Base-by-base conservation (phyloP, 2,113 vertebrate genomes). In the Narcine bancroftii region DNA sequence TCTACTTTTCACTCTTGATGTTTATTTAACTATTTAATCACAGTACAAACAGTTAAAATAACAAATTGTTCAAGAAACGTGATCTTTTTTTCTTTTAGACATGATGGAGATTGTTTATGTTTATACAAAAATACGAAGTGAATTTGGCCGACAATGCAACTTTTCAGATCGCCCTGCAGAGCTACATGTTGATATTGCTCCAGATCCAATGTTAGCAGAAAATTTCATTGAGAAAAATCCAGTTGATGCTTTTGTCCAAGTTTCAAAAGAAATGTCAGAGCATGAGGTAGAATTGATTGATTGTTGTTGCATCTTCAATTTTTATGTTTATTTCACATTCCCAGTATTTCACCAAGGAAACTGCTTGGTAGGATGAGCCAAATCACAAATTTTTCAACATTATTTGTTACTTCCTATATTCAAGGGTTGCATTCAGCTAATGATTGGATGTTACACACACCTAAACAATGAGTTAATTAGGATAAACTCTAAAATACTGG, bases 51-150 rank as follows among this genome's bases (percentile, higher is more conserved):
- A 2, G 10, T 60, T 45, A 69, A 66, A 69, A 69, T 65, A 63
- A 65, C 33, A 91, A 66, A 39, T 91, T 69, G 60, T 66, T 91
- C 36, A 19, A 69, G 24, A 69, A 39, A 91, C 42, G 29, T 24
- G 33, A 47, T 11, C 26, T 69, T 91, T n/a, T 6, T 69, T 33
- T 45, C 0, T 91, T 91, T 92, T 92, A 39, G 47, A 11, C 77
- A 56, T 69, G 92, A 99, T 99, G 98, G 98, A 99, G 94, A 96
- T 98, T 42, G 94, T 95, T 10, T 95, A 97, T 0, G 96, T 97
- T 29, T 98, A 98, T 87, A 76, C 96, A 0, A 97, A 97, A 94
- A 96, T 96, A 79, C 97, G 98, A 92, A 95, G 95, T 0, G 96
- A 98, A 53, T 98, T 99, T 10, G 98, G 98, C 6, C 97, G 97